A percentile compares a stretch with the other conserved stretches of the same genome.
Evolutionary conservation across 2,113 vertebrate species (phyloP).

Genomic region (Motacilla tschutschensis): DNA sequence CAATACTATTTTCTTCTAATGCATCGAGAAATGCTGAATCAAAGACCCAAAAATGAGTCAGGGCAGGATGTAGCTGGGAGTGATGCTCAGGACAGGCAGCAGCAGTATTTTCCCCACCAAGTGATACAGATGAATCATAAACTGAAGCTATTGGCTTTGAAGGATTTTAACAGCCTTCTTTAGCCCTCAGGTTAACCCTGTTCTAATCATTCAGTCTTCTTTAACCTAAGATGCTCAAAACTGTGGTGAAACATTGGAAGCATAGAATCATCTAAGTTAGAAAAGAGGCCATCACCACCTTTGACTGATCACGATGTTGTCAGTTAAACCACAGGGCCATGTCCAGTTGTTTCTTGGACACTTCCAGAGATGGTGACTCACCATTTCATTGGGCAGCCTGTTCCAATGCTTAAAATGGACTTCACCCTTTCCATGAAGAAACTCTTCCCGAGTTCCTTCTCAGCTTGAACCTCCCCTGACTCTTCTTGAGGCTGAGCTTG

Average conservation of each 20-base stretch:
- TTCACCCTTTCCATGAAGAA: background rate
- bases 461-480: background rate
- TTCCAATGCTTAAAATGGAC: background rate
- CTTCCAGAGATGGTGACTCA: rapidly evolving
- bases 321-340: background rate
- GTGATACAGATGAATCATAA: background rate
- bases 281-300: background rate
- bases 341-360: background rate
- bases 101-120: background rate
- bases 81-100: background rate
- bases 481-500: background rate
- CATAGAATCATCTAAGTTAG: background rate
- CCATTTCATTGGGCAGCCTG: background rate
- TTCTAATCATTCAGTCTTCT: background rate
- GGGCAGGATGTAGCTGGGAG: background rate
- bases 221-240: background rate
- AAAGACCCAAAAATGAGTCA: background rate
- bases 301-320: background rate
- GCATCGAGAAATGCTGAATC: background rate
- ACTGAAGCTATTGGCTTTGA: background rate
- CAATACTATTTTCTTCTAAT: background rate
- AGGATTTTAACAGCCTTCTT: background rate
- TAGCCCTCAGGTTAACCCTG: background rate
- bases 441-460: background rate
- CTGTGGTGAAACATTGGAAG: background rate